Conservation (phyloP, 2,113 vertebrate species). For the Xenus cinereus region DNA sequence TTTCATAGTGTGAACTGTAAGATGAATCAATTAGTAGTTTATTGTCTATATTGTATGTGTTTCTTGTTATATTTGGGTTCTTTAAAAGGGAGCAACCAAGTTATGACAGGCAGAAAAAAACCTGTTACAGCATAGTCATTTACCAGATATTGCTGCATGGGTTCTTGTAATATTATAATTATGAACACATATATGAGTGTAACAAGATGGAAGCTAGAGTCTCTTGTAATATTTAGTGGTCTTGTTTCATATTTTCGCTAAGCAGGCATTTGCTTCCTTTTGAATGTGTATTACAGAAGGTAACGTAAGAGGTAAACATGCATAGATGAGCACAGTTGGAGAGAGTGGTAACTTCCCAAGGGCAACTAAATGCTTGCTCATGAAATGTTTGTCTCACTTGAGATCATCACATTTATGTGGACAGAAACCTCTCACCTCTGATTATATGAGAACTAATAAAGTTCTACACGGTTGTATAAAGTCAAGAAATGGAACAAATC, state of each 20-base stretch:
- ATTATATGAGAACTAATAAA: neutral
- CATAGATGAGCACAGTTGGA: neutral
- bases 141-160: neutral
- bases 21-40: conserved; percentile 1
- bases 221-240: neutral
- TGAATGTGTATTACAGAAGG: neutral
- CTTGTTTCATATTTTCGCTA: neutral
- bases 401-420: neutral
- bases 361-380: neutral
- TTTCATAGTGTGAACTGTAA: neutral
- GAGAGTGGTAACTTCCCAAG: neutral
- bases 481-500: neutral
- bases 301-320: neutral
- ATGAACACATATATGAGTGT: neutral
- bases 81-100: neutral
- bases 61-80: neutral
- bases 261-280: neutral
- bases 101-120: neutral
- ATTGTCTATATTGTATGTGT: neutral
- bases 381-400: neutral
- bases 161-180: neutral
- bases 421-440: neutral
- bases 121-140: neutral
- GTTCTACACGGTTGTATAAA: neutral
- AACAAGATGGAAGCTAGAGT: neutral